These are phyloP conservation scores for Takifugu flavidus DNA, from an alignment of 2,113 vertebrate species.

Conservation along the genomic window DNA sequence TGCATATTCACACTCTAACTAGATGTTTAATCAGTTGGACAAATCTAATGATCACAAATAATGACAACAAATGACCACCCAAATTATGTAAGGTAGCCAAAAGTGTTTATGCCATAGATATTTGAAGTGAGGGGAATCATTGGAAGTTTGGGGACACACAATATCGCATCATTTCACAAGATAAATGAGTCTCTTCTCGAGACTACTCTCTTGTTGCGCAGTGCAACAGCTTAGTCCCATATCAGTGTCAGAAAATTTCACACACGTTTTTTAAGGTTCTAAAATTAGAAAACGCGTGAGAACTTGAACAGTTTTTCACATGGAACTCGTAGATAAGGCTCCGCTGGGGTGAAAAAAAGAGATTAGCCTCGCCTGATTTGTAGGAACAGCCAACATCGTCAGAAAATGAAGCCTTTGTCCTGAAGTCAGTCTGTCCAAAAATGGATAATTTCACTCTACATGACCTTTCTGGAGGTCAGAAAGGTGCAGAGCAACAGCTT, in stretches of 20 bases:
- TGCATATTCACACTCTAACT: too few relatives aligned
- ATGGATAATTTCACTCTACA: constrained; percentile 32
- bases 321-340: constrained; percentile 46
- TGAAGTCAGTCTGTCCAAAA: constrained; percentile 19
- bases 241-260: constrained; percentile 43
- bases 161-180: constrained; percentile 2
- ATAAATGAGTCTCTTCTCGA: constrained; percentile 24
- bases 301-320: constrained; percentile 29
- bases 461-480: constrained; percentile 49
- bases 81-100: neutral
- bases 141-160: neutral
- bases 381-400: constrained; percentile 19
- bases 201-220: constrained; percentile 23
- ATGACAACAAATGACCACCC: too few relatives aligned
- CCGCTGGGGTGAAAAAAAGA: constrained; percentile 4
- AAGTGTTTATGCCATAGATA: neutral
- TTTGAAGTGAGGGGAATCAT: neutral
- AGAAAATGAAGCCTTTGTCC: constrained; percentile 60
- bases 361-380: constrained; percentile 25
- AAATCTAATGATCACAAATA: too few relatives aligned
- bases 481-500: constrained; percentile 33
- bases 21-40: too few relatives aligned
- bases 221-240: constrained; percentile 25
- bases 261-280: constrained; percentile 5
- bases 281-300: constrained; percentile 40